phyloP scores from a whole-genome alignment of 2,113 vertebrate genomes.

The Lophura nycthemera region DNA sequence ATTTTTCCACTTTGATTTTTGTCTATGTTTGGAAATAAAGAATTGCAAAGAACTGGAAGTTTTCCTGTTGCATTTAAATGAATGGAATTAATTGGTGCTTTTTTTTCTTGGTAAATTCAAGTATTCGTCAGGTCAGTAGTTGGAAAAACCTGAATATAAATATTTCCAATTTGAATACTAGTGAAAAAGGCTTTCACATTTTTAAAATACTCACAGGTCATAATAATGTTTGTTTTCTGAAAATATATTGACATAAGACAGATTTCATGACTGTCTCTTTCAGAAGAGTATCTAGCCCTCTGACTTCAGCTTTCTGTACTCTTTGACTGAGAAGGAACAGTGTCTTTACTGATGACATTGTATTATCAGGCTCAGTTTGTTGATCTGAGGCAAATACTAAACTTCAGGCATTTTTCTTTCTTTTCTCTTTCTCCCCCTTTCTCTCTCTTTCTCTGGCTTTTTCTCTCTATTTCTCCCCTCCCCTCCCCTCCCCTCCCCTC shows the following conservation, averaged over 20 bases:
- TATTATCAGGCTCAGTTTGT: neutral
- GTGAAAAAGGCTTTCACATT: neutral
- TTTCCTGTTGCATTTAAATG: neutral
- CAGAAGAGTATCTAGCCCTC: neutral
- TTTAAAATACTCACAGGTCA: neutral
- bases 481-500: neutral
- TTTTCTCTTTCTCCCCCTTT: neutral
- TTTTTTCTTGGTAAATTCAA: neutral
- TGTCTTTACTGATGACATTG: neutral
- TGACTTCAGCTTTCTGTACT: neutral
- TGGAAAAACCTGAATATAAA: neutral
- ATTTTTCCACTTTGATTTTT: neutral
- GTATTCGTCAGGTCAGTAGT: neutral
- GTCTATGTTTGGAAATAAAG: neutral
- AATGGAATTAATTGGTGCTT: neutral
- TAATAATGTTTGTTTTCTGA: neutral
- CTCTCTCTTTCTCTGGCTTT: neutral
- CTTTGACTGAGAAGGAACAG: neutral
- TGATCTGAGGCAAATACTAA: constrained; percentile 17
- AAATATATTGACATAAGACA: neutral
- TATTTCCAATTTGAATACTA: neutral
- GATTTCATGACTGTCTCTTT: neutral
- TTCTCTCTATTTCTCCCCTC: too few species aligned
- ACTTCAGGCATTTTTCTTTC: neutral
- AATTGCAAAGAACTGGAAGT: neutral